Evolutionary conservation across 2,888 invertebrate genomes (phyloP).

Genomic region (Arrhopalites spinosus): DNA sequence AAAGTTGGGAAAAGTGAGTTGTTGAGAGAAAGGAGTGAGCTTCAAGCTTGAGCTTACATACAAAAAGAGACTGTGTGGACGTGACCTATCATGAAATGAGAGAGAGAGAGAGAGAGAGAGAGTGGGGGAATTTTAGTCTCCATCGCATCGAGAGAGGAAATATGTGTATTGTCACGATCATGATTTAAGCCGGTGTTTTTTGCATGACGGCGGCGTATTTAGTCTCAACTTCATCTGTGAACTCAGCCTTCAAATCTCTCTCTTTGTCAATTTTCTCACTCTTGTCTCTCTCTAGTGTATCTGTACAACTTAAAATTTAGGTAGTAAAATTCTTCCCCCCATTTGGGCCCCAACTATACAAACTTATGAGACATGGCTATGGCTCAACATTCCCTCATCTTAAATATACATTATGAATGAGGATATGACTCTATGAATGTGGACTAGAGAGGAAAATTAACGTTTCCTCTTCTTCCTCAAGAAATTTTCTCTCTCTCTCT

Average conservation of each 20-base stretch:
- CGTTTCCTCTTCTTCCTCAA: too few species aligned
- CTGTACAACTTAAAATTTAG: background rate
- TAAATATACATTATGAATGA: background rate
- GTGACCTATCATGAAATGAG: constrained; percentile 32
- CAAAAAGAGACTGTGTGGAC: background rate
- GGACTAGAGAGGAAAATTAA: too few species aligned
- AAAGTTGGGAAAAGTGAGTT: background rate
- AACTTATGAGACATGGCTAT: background rate
- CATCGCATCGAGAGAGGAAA: background rate
- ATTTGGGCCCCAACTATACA: background rate
- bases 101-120: background rate
- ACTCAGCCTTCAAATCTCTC: background rate
- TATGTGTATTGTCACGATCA: constrained; percentile 19
- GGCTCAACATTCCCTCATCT: background rate
- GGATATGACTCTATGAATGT: background rate
- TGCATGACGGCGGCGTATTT: constrained; percentile 3
- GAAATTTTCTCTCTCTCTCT: too few species aligned
- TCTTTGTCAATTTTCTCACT: too few species aligned
- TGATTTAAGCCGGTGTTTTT: constrained; percentile 16
- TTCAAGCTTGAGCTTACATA: background rate
- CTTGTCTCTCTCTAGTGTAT: background rate
- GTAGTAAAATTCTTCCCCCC: too few species aligned
- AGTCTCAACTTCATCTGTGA: background rate
- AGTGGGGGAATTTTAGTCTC: background rate
- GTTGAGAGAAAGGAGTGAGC: background rate